Percentiles rank a stretch among this genome's conserved stretches.
These are phyloP conservation scores for Rapana venosa DNA, from an alignment of 2,888 invertebrate species.

Conservation along the genomic window DNA sequence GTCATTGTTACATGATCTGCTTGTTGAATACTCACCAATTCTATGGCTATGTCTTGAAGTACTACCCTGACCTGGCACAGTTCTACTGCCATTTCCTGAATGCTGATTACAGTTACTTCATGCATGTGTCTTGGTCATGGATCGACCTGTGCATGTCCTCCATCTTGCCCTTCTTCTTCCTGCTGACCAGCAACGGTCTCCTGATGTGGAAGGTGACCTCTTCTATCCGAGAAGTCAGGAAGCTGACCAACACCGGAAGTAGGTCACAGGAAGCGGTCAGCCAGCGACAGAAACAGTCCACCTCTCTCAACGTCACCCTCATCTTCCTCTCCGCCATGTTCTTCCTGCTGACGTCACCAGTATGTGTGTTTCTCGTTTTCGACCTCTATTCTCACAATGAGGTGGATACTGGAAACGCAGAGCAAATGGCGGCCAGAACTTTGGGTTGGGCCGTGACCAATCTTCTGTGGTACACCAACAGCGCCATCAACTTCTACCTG, in stretches of 20 bases:
- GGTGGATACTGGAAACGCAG: neutral
- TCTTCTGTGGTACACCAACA: constrained; percentile 49
- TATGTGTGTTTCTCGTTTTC: constrained; percentile 40
- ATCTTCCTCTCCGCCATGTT: constrained; percentile 42
- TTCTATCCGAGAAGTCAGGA: constrained; percentile 45
- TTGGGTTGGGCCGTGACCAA: constrained; percentile 45
- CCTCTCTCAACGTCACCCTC: constrained; percentile 48
- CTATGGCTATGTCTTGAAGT: neutral
- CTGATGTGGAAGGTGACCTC: constrained; percentile 62
- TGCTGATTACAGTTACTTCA: constrained; percentile 52
- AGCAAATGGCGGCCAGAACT: neutral
- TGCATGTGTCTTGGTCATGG: constrained; percentile 60
- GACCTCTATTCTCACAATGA: neutral
- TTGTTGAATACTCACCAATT: neutral
- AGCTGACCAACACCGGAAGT: constrained; percentile 37
- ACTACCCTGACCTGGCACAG: neutral
- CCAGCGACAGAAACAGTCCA: constrained; percentile 36
- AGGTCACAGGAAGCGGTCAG: neutral
- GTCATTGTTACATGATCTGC: constrained; percentile 9
- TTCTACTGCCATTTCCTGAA: constrained; percentile 34
- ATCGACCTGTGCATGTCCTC: constrained; percentile 63
- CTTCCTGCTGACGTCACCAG: constrained; percentile 48
- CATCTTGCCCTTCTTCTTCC: constrained; percentile 61
- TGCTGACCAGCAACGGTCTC: constrained; percentile 63
- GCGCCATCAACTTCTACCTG: constrained; percentile 51